phyloP scores from a whole-genome alignment of 2,888 invertebrate genomes.

The Proisotoma minuta region DNA sequence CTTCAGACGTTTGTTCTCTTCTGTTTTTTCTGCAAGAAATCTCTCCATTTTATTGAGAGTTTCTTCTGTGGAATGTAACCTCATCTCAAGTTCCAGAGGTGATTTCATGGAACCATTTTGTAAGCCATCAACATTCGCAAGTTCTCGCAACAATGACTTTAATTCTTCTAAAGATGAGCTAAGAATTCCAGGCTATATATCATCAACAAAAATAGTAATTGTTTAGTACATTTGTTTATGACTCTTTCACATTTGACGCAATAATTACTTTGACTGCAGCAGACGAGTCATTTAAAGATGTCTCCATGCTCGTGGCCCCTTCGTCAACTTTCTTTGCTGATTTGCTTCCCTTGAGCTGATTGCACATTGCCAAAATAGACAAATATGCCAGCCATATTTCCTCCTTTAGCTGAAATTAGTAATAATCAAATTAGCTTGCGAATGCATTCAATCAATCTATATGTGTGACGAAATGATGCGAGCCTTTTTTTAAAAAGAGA shows the following conservation, averaged over 20 bases:
- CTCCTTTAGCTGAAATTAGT: conserved; percentile 52
- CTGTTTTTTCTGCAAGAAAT: conserved; percentile 69
- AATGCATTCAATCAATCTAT: no score
- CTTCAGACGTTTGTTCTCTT: conserved; percentile 73
- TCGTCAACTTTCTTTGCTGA: conserved; percentile 31
- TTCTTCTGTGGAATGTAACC: conserved; percentile 52
- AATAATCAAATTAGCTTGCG: no score
- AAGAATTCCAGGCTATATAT: conserved; percentile 55
- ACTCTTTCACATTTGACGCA: background rate
- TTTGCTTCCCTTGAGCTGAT: conserved; percentile 48
- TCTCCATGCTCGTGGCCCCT: conserved; percentile 45
- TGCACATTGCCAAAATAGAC: conserved; percentile 52
- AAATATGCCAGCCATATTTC: conserved; percentile 54
- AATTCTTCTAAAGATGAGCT: conserved; percentile 50
- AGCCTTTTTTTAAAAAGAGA: no score
- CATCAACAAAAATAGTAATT: no score
- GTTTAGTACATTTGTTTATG: background rate
- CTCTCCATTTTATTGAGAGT: conserved; percentile 68
- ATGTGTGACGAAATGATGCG: no score
- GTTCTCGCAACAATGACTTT: conserved; percentile 52
- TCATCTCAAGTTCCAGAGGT: conserved; percentile 50
- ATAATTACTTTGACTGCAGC: conserved; percentile 39
- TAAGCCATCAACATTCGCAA: conserved; percentile 42
- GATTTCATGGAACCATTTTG: conserved; percentile 42
- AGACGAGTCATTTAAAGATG: conserved; percentile 43